Conservation (phyloP, 2,797 vertebrate species). For the Helostoma temminkii region DNA sequence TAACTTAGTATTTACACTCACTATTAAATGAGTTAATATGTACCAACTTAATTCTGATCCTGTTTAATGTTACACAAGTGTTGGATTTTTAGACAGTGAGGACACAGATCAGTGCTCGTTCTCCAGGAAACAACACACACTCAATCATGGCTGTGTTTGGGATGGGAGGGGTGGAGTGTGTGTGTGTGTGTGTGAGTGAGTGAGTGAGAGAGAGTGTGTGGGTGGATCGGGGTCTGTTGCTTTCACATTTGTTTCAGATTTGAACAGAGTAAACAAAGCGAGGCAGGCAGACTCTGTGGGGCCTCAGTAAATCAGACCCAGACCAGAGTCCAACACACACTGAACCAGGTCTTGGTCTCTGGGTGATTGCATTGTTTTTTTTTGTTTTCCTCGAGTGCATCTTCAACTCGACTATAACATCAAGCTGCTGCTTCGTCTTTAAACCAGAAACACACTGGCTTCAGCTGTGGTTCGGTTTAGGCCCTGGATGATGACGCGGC, state of each 20-base stretch:
- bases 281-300: conserved; percentile 78
- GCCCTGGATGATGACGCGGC: too few species aligned
- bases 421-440: too few species aligned
- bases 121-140: neutral
- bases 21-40: too few species aligned
- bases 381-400: neutral
- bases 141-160: neutral
- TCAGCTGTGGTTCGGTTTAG: too few species aligned
- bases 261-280: conserved; percentile 76
- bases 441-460: too few species aligned
- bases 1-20: too few species aligned
- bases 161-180: neutral
- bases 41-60: too few species aligned
- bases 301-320: conserved; percentile 75
- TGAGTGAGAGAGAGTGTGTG: too few species aligned
- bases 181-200: too few species aligned
- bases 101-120: neutral
- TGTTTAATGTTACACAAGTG: too few species aligned
- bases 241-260: conserved; percentile 80
- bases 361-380: too few species aligned
- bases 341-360: neutral
- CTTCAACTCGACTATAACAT: neutral
- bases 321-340: conserved; percentile 39
- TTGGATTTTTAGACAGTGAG: neutral
- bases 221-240: conserved; percentile 51